Percentiles rank a stretch among this genome's conserved stretches.
Evolutionary conservation across 2,797 vertebrate species (phyloP).

Genomic region (Corythornis leucogaster): DNA sequence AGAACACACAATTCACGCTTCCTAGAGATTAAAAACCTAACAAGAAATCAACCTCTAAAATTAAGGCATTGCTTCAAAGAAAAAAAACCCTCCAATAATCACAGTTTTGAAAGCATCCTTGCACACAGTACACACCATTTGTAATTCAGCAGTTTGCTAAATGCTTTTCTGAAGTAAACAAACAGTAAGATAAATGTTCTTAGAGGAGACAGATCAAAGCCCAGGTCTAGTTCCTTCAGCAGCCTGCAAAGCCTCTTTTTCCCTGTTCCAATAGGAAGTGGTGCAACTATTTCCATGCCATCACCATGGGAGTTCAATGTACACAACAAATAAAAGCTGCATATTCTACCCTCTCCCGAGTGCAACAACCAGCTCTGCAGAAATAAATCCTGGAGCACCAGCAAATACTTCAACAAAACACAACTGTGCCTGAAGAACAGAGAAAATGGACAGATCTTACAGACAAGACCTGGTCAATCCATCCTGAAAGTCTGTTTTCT

Average conservation of each 20-base stretch:
- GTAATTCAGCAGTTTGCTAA: neutral
- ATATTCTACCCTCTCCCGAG: neutral
- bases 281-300: conserved; percentile 36
- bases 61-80: neutral
- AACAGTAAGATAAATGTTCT: neutral
- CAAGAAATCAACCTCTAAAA: neutral
- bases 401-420: neutral
- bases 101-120: neutral
- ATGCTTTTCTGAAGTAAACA: neutral
- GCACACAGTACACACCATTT: neutral
- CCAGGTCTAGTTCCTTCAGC: neutral
- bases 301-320: conserved; percentile 22
- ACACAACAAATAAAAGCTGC: conserved; percentile 22
- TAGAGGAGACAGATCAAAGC: neutral
- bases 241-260: neutral
- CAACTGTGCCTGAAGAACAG: neutral
- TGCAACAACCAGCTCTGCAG: neutral
- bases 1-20: neutral
- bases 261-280: neutral
- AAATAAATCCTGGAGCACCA: neutral
- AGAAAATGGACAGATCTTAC: neutral
- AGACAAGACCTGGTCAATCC: neutral
- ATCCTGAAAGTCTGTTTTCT: neutral
- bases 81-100: neutral
- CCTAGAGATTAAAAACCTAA: neutral